Conservation (phyloP, 2,113 vertebrate genomes). For the Amphiprion ocellaris region DNA sequence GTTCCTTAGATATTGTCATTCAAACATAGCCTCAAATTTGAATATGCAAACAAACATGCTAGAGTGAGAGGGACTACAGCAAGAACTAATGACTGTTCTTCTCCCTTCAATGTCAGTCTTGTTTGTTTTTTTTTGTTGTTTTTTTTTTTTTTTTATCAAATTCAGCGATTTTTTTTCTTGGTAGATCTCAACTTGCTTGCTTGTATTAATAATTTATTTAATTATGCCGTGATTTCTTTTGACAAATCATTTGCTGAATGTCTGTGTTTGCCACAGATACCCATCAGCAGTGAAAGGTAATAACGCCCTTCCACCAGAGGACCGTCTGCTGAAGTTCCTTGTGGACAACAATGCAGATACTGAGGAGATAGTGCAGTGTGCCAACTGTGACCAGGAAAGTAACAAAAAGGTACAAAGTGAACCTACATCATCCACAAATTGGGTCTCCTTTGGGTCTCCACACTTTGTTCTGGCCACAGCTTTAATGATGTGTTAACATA, state of each 20-base stretch:
- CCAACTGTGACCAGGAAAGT: constrained; percentile 93
- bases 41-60: no score
- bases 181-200: no score
- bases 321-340: constrained; percentile 92
- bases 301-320: constrained; percentile 88
- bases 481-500: not conserved
- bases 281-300: constrained; percentile 90
- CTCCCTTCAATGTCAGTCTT: no score
- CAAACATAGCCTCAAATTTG: no score
- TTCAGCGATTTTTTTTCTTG: no score
- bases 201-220: not conserved
- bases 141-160: no score
- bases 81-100: no score
- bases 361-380: constrained; percentile 89
- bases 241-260: not conserved
- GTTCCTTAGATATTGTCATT: no score
- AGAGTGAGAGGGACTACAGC: no score
- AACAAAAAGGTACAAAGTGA: constrained; percentile 83
- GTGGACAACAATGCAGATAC: constrained; percentile 89
- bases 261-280: constrained; percentile 81
- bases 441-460: not conserved
- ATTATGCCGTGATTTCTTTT: not conserved
- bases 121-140: no score
- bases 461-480: not conserved
- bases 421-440: not conserved